Conservation (phyloP, 1,140 invertebrate species). For the Orius laevigatus region DNA sequence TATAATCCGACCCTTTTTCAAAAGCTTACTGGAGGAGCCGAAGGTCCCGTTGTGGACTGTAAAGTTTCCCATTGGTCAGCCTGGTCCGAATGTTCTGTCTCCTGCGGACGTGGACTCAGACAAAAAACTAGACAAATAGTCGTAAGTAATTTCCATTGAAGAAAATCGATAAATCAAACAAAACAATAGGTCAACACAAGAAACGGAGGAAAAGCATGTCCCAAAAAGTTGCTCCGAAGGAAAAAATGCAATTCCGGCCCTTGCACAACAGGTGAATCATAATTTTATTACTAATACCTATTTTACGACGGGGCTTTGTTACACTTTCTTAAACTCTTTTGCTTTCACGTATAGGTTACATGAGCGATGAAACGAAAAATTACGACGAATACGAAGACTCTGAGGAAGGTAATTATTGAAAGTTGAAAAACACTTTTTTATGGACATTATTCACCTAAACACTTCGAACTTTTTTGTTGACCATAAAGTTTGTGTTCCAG, state of each 20-base stretch:
- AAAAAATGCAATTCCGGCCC: constrained; percentile 29
- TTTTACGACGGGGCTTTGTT: not conserved
- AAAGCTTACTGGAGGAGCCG: not conserved
- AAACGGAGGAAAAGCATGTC: constrained; percentile 52
- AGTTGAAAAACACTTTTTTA: not conserved
- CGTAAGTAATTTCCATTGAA: constrained; percentile 22
- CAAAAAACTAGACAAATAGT: constrained; percentile 28
- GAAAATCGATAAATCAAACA: not conserved
- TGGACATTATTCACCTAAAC: too few species aligned
- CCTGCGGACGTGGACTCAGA: constrained; percentile 31
- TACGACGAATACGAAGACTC: constrained; percentile 21
- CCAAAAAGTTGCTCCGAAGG: constrained; percentile 35
- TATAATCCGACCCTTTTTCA: not conserved
- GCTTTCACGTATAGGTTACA: not conserved
- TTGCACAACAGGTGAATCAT: constrained; percentile 6
- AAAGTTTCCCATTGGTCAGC: constrained; percentile 33
- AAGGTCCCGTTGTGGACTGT: constrained; percentile 28
- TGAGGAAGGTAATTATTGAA: constrained; percentile 10
- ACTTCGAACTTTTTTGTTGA: too few species aligned
- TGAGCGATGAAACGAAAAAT: constrained; percentile 13
- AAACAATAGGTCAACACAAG: constrained; percentile 26
- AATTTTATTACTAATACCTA: not conserved
- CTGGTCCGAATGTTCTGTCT: constrained; percentile 31
- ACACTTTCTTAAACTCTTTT: not conserved
- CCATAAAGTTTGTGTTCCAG: constrained; percentile 18